Evolutionary conservation across 2,113 vertebrate species (phyloP), one percentile per base, ranked within the genome.

Genomic region (Brachyhypopomus occidentalis): DNA sequence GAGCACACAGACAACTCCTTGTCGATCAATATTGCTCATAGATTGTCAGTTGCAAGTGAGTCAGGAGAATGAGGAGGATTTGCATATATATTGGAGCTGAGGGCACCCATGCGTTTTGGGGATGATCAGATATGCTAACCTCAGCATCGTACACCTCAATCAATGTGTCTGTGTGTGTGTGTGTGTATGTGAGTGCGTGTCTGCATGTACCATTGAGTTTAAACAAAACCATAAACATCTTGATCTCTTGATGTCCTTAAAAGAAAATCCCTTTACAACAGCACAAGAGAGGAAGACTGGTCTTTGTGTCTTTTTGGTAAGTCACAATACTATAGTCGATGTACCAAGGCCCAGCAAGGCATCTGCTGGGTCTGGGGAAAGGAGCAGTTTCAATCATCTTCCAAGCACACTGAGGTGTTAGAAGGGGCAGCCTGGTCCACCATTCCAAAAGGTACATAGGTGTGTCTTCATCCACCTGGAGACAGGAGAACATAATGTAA

Each of bases 81-180:
- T 94, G 90, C 92, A 94, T 94, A 92, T 91, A 91, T 92, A 92
- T 91, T 90, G 91, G 88, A 85, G 27, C 81, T 72, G 80, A 84
- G 89, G 90, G 87, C 89, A 93, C 83, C 89, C 91, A 91, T 85
- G 91, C 89, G 88, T 88, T 90, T 86, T 88, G 82, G 79, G 85
- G 81, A 83, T 78, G 80, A 86, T 88, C 84, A 80, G 59, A 92
- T 90, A 80, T 92, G 92, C 92, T 91, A 89, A 79, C 88, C 87
- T 92, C 91, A 93, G 91, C 92, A 85, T 19, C 73, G 30, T 86
- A 71, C 75, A 56, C 59, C 34, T 58, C 77, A 85, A 82, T 85
- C 80, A 76, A 73, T 72, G 63, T 77, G 34, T 82, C 64, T 79
- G 62, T 73, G 71, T 56, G 58, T 79, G 25, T 72, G 67, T 34